Evolutionary conservation across 2,888 invertebrate species (phyloP).

Genomic region (Spodoptera picta): DNA sequence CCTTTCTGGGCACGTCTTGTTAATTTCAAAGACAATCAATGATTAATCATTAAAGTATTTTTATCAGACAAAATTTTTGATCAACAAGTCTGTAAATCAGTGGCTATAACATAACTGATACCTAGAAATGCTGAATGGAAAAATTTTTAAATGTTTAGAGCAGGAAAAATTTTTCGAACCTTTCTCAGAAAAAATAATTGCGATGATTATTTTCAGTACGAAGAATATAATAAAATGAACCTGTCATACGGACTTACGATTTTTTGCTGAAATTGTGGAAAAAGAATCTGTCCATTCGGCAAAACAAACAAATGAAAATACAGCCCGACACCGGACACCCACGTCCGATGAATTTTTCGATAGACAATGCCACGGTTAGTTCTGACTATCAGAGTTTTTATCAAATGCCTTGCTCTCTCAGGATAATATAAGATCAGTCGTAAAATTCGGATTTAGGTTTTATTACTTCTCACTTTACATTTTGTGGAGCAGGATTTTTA

Average conservation of each 20-base stretch:
- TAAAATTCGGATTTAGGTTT: constrained; percentile 49
- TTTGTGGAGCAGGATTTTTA: constrained; percentile 19
- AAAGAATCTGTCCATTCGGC: constrained; percentile 59
- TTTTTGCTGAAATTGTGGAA: constrained; percentile 12
- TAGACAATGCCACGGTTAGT: constrained; percentile 59
- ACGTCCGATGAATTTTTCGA: constrained; percentile 62
- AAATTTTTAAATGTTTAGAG: no score
- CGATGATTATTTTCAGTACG: no score
- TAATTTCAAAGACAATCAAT: no score
- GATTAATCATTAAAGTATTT: no score
- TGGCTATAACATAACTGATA: no score
- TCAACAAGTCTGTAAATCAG: no score
- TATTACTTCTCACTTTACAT: constrained; percentile 53
- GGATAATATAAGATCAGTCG: constrained; percentile 46
- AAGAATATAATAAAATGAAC: no score
- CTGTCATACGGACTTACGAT: neutral
- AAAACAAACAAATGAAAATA: constrained; percentile 64
- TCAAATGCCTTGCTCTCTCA: constrained; percentile 42
- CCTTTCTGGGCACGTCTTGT: no score
- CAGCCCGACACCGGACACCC: constrained; percentile 71
- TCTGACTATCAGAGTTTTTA: constrained; percentile 48
- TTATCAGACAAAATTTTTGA: no score
- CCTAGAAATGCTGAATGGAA: no score
- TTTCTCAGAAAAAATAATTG: no score
- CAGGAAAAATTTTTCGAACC: no score